Evolutionary conservation across 1,140 invertebrate genomes (phyloP), one percentile per base, ranked within the genome.

Genomic region (Dendrolimus punctatus): DNA sequence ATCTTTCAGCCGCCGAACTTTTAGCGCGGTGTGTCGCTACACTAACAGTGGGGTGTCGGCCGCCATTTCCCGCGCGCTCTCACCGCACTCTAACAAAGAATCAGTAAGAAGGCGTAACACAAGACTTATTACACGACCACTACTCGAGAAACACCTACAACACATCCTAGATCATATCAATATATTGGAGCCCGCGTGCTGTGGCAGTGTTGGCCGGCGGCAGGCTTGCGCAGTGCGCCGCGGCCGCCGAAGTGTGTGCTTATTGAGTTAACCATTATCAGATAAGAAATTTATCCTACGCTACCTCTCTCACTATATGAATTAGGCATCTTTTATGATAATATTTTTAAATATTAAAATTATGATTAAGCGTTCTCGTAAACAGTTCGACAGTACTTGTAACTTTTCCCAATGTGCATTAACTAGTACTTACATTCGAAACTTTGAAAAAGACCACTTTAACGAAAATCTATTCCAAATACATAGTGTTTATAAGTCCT

Each of bases 131-230:
- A 84, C 78, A 86, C 76, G 76, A 86, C 73, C 71, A 77, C 83
- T 86, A 86, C 83, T 81, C 76, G 77, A 83, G 76, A 80, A 84
- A 84, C 80, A 84, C 65, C 80, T 84, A 86, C 78, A 66, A 84
- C 75, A 74, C 72, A 83, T 86, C 78, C 80, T 86, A 86, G 83
- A 86, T 86, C 83, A 86, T 86, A 86, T 86, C 69, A 84, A 86
- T 86, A 86, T 84, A 86, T 75, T 62, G 41, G 62, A 71, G 60
- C 65, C 71, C 68, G 69, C 72, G 69, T 74, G 65, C 68, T 76
- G 68, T 77, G 76, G 80, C 76, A 73, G 78, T 74, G 71, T 65
- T 60, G 48, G 64, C 57, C 64, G 67, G 66, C 68, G 68, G 39
- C 51, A 55, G 45, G 46, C 46, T 53, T 53, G 55, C 51, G 52